Percentiles rank a stretch among this genome's conserved stretches.
These are phyloP conservation scores for Perca flavescens DNA, from an alignment of 2,113 vertebrate genomes.

Conservation along the genomic window DNA sequence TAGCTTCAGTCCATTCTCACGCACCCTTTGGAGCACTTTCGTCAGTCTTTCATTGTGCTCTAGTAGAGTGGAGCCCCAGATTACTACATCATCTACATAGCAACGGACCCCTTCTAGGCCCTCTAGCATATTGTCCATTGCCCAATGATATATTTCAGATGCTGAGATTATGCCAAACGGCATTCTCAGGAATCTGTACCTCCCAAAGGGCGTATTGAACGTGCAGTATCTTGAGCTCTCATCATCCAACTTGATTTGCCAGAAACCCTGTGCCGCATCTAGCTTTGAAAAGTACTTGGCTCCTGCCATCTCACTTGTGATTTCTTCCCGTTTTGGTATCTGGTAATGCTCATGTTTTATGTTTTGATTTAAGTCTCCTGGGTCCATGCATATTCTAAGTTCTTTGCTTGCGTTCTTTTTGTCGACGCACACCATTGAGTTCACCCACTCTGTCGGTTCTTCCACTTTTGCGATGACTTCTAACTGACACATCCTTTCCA, in stretches of 20 bases:
- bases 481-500: not conserved
- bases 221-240: not conserved
- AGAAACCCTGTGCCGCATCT: not conserved
- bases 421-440: not conserved
- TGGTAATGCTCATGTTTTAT: not conserved
- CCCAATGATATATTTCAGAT: not conserved
- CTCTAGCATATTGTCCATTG: not conserved
- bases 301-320: not conserved
- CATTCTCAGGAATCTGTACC: not conserved
- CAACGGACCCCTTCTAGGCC: not conserved
- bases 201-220: not conserved
- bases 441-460: not conserved
- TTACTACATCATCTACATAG: too few relatives aligned
- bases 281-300: not conserved
- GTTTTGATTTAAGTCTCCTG: not conserved
- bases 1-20: not conserved
- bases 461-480: not conserved
- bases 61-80: not conserved
- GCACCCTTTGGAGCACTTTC: too few relatives aligned
- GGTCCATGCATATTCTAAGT: not conserved
- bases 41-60: not conserved
- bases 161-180: not conserved
- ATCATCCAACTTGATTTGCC: not conserved
- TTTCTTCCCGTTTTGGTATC: not conserved
- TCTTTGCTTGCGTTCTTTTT: not conserved